Percentiles rank a stretch among this genome's conserved stretches.
Evolutionary conservation across 1,140 invertebrate genomes (phyloP).

Genomic region (Bombus waltoni): DNA sequence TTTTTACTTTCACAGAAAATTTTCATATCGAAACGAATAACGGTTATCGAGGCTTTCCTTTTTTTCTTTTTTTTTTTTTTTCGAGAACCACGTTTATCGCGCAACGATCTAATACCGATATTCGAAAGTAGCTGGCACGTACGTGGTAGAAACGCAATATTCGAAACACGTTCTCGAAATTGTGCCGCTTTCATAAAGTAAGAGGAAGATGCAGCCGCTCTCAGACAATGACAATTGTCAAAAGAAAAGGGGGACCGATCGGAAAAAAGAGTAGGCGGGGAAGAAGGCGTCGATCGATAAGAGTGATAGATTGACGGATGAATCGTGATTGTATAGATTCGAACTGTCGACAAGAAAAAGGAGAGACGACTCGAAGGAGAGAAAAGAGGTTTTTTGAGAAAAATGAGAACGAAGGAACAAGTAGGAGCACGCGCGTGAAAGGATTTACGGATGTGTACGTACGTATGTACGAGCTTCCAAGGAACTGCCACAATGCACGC

Average conservation of each 20-base stretch:
- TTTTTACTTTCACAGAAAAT: too few relatives aligned
- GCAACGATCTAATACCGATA: neutral
- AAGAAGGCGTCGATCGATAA: constrained; percentile 16
- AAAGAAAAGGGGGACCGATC: neutral
- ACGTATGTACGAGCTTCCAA: neutral
- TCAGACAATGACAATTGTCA: neutral
- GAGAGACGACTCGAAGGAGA: neutral
- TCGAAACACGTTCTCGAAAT: neutral
- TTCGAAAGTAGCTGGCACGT: neutral
- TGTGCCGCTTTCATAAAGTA: neutral
- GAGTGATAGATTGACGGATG: constrained; percentile 45
- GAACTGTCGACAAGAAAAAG: constrained; percentile 18
- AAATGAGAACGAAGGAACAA: constrained; percentile 25
- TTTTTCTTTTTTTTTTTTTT: too few relatives aligned
- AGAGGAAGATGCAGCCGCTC: neutral
- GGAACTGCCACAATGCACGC: constrained; percentile 6
- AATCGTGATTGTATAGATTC: constrained; percentile 44
- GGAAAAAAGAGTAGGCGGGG: neutral
- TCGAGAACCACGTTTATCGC: neutral
- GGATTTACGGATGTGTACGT: constrained; percentile 19
- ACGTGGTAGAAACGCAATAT: neutral
- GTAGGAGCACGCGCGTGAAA: constrained; percentile 4
- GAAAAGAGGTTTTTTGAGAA: constrained; percentile 1
- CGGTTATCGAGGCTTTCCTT: too few relatives aligned
- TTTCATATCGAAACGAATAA: too few relatives aligned